Base-by-base conservation (phyloP, 2,113 vertebrate genomes). In the Megalops atlanticus region DNA sequence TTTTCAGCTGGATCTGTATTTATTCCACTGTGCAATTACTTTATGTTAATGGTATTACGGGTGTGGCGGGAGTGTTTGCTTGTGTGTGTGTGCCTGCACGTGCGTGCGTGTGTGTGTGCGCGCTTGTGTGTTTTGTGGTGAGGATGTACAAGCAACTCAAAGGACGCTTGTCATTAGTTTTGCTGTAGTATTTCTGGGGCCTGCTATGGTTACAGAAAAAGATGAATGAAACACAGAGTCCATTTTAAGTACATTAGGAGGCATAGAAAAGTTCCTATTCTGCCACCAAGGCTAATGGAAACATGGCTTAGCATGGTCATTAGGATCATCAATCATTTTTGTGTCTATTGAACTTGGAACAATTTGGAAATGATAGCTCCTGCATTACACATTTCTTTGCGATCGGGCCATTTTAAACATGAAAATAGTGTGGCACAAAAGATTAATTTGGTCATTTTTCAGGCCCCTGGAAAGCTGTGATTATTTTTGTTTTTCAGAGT, bases 401-500 rank as follows among this genome's bases (percentile, higher is more conserved):
- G 45, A 54, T 45, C 27, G 18, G 35, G 31, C 21, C 11, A 45
- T 40, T 39, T 80, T 58, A 39, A 52, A 80, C 39, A 52, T 49
- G 35, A 64, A 39, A 80, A 73, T 74, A 80, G 45, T 49, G 70
- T 80, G 69, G 12, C 49, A 52, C 39, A 80, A 72, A 36, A 72
- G 18, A 49, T 41, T 36, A 73, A 73, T 73, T 82, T 58, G 54
- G 40, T 76, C 89, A 89, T 88, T 52, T 35, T 80, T 89, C 87
- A 90, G 89, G 89, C 85, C 18, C n/a, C 14, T 85, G 84, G 86
- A 84, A 87, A 85, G 89, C 86, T 89, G 47, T 39, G 76, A 90
- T 91, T 92, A 89, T 90, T 93, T 91, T 88, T 89, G 89, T 84
- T 92, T 92, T 87, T 86, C 49, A 11, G 31, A 85, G 88, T 88